phyloP scores from a whole-genome alignment of 1,140 invertebrate species.

The Nasonia longicornis region DNA sequence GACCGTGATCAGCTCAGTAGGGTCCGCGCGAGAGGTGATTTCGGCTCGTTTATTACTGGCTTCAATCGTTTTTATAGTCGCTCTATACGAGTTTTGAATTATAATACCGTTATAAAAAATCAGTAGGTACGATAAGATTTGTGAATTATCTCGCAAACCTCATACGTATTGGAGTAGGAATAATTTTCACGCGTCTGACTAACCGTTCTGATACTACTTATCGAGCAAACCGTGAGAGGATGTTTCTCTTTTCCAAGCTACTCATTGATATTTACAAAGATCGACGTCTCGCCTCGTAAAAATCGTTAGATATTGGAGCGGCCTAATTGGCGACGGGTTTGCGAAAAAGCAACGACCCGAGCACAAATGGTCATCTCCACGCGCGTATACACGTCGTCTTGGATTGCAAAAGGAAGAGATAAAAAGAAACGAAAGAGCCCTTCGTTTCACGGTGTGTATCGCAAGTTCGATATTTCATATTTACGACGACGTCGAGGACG shows the following conservation, averaged over 20 bases:
- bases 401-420: neutral
- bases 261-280: neutral
- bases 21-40: constrained; percentile 8
- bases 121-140: too few relatives aligned
- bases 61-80: constrained; percentile 28
- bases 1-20: neutral
- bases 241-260: neutral
- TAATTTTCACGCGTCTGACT: neutral
- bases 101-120: neutral
- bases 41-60: constrained; percentile 22
- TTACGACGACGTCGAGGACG: constrained; percentile 62
- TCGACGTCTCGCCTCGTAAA: constrained; percentile 27
- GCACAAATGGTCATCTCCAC: neutral
- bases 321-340: constrained; percentile 39
- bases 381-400: too few relatives aligned
- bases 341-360: neutral
- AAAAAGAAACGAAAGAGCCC: neutral
- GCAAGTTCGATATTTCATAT: constrained; percentile 67
- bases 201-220: constrained; percentile 3
- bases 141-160: neutral
- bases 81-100: neutral
- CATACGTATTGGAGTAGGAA: too few relatives aligned
- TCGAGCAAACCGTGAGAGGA: too few relatives aligned
- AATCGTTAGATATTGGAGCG: neutral
- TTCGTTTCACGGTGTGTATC: constrained; percentile 33